These are phyloP conservation scores for Meteorus colon DNA, from an alignment of 2,888 invertebrate species.

Conservation along the genomic window DNA sequence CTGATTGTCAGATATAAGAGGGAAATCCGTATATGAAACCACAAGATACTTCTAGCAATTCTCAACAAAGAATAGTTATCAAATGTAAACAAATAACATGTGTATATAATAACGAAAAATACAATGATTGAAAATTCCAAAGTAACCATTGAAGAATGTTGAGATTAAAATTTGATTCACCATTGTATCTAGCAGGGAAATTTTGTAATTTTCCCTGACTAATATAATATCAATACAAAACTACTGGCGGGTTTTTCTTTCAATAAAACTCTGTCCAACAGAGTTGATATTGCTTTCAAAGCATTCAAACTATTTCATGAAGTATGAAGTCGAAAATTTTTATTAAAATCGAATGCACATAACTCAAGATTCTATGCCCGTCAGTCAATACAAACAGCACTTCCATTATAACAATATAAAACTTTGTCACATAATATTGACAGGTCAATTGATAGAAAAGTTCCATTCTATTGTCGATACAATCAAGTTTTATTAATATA, in stretches of 20 bases:
- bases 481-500: conserved; percentile 18
- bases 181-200: not conserved
- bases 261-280: not conserved
- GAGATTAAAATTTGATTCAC: not conserved
- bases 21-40: conserved; percentile 7
- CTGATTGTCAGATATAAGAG: conserved; percentile 26
- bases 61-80: not conserved
- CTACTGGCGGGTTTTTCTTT: not conserved
- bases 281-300: conserved; percentile 13
- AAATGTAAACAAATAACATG: not conserved
- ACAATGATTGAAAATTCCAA: not conserved
- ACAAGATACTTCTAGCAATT: not conserved
- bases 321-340: not conserved
- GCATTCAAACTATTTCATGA: conserved; percentile 20
- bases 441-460: not conserved
- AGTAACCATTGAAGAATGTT: not conserved
- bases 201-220: not conserved
- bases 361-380: not conserved
- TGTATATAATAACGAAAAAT: not conserved
- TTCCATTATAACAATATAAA: not conserved
- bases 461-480: not conserved
- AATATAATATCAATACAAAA: conserved; percentile 21
- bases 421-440: not conserved
- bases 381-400: not conserved
- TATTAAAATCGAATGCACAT: conserved; percentile 4